Conservation (phyloP, 1,140 invertebrate genomes). For the Drosophila miranda region DNA sequence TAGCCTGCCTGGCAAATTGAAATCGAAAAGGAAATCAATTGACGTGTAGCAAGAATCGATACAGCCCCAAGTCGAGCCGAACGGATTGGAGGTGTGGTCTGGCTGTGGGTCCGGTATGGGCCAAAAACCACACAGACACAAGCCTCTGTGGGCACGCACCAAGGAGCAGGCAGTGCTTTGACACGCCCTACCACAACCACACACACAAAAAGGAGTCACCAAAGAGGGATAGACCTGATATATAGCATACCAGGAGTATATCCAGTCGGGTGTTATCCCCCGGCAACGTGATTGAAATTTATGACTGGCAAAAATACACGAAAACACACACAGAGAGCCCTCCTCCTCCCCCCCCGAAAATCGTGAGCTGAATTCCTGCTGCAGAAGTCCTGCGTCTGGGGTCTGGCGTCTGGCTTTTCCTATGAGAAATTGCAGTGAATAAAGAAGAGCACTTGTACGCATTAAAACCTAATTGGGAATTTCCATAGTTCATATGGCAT, state of each 20-base stretch:
- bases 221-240: slow-evolving; percentile 40
- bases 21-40: slow-evolving; percentile 79
- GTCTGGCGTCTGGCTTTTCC: slow-evolving; percentile 15
- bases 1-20: slow-evolving; percentile 53
- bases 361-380: slow-evolving; percentile 63
- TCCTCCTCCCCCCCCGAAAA: neutral
- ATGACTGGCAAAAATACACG: slow-evolving; percentile 77
- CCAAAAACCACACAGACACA: slow-evolving; percentile 40
- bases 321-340: slow-evolving; percentile 5
- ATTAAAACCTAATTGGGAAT: slow-evolving; percentile 81
- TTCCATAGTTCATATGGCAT: slow-evolving; percentile 79
- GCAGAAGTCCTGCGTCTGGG: neutral
- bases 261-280: slow-evolving; percentile 72
- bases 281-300: slow-evolving; percentile 81
- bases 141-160: slow-evolving; percentile 54
- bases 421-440: slow-evolving; percentile 78
- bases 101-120: slow-evolving; percentile 16
- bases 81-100: slow-evolving; percentile 44
- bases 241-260: slow-evolving; percentile 59
- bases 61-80: slow-evolving; percentile 17
- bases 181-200: slow-evolving; percentile 47
- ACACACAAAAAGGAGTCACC: slow-evolving; percentile 11
- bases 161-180: slow-evolving; percentile 38
- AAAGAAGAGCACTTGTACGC: slow-evolving; percentile 80
- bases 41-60: slow-evolving; percentile 71